These are phyloP conservation scores for Gnathonemus longibarbis DNA, from an alignment of 2,113 vertebrate genomes.

Conservation along the genomic window DNA sequence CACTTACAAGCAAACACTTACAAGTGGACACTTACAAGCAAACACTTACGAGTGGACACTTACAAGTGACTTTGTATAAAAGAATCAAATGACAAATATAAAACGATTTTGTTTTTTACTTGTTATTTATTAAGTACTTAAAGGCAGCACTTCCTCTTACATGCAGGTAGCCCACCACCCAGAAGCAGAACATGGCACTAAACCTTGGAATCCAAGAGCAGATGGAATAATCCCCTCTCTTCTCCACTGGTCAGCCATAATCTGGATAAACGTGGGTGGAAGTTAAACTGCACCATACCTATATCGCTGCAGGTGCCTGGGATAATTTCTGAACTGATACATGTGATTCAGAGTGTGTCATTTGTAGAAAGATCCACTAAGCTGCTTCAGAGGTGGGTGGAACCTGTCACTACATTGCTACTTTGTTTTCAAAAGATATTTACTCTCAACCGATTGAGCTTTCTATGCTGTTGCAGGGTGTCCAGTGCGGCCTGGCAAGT, in stretches of 20 bases:
- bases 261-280: conserved; percentile 1
- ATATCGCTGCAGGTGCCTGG: not conserved
- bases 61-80: not conserved
- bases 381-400: not conserved
- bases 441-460: not conserved
- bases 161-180: not conserved
- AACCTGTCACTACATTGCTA: not conserved
- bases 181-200: conserved; percentile 10
- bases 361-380: not conserved
- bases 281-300: not conserved
- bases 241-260: not conserved
- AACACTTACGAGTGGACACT: not conserved
- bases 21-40: not conserved
- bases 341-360: conserved; percentile 39
- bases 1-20: too few species aligned
- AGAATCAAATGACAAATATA: not conserved
- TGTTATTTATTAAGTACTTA: not conserved
- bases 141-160: not conserved
- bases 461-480: not conserved
- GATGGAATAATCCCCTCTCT: conserved; percentile 9
- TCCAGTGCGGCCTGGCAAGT: conserved; percentile 7
- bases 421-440: not conserved
- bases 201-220: conserved; percentile 18
- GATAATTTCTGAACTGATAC: conserved; percentile 34
- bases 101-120: not conserved